Base-by-base conservation (phyloP, 2,888 invertebrate species). In the Ormyrus pomaceus region DNA sequence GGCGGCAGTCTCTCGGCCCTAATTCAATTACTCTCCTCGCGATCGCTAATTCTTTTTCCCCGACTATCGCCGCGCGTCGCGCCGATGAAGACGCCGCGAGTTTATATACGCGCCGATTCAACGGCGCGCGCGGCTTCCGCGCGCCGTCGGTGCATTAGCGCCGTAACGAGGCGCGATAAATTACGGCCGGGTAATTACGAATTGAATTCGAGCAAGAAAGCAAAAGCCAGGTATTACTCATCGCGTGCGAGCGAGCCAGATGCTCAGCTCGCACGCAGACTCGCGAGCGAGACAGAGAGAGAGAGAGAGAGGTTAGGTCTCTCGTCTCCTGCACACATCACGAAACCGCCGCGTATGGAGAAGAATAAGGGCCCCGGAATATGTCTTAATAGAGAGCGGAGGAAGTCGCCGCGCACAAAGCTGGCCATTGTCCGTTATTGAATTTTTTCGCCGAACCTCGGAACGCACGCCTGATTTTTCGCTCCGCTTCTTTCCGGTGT, bases 21-120 rank as follows among this genome's bases (percentile, higher is more conserved):
- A 85, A 84, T 84, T 84, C 82, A 86, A 86, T 86, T 86, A 86
- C 84, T 81, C 84, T 84, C 19, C 19, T 34, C 34, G 34, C 34
- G 34, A 34, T 19, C 51, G 64, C 78, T 66, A 59, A 59, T 72
- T 68, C 46, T n/a, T 50, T 34, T 48, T 50, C 59, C 5, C 13
- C 13, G 13, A 13, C 13, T 13, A 0, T 13, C 13, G 13, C 13
- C 13, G 13, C 34, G 34, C 34, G 34, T 34, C 34, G 1, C 34
- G 13, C 34, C 34, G 34, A 34, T 34, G 34, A 34, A 34, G 34
- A 34, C 34, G 34, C 34, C 3, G 19, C 34, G 34, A 34, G 34
- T 34, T 34, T 34, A 34, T 34, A 34, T 34, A 34, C 34, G 34
- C 34, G 34, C 3, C 34, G 34, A 34, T 34, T 34, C 34, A 13